Conservation (phyloP, 2,888 invertebrate species). For the Petrophora chlorosata region DNA sequence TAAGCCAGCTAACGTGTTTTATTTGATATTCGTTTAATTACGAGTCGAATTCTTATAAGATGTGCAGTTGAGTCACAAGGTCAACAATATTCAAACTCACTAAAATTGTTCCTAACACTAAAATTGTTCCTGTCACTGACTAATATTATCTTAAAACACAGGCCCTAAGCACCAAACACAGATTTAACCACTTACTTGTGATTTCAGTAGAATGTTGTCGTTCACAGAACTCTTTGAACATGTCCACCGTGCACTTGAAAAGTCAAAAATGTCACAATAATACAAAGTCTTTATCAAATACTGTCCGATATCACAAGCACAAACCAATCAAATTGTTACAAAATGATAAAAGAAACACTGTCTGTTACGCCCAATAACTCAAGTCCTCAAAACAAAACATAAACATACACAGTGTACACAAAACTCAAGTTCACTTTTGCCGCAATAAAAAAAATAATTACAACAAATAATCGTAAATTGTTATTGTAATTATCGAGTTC, state of each 20-base stretch:
- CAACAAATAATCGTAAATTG: conserved; percentile 47
- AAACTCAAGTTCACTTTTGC: conserved; percentile 62
- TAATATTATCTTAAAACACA: conserved; percentile 7
- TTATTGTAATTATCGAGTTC: conserved; percentile 58
- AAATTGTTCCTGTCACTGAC: too few species aligned
- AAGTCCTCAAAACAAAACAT: conserved; percentile 73
- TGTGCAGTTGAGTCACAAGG: not conserved
- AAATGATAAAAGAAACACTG: conserved; percentile 63
- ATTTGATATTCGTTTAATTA: not conserved
- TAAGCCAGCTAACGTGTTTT: not conserved
- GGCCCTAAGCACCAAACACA: conserved; percentile 9
- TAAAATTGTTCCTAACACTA: not conserved
- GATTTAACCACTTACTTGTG: conserved; percentile 57
- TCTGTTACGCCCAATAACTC: conserved; percentile 67
- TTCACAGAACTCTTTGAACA: conserved; percentile 51
- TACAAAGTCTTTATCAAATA: conserved; percentile 45
- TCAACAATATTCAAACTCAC: conserved; percentile 1
- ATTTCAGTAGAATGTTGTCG: conserved; percentile 41
- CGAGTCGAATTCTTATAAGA: conserved; percentile 13
- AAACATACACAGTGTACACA: conserved; percentile 68
- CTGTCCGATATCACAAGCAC: conserved; percentile 55
- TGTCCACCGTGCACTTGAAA: conserved; percentile 55
- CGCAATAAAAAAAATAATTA: conserved; percentile 49
- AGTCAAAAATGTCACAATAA: conserved; percentile 61
- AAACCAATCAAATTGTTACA: conserved; percentile 49